Percentiles rank a stretch among this genome's conserved stretches.
Evolutionary conservation across 2,888 invertebrate genomes (phyloP).

Genomic region (Xestia xanthographa): DNA sequence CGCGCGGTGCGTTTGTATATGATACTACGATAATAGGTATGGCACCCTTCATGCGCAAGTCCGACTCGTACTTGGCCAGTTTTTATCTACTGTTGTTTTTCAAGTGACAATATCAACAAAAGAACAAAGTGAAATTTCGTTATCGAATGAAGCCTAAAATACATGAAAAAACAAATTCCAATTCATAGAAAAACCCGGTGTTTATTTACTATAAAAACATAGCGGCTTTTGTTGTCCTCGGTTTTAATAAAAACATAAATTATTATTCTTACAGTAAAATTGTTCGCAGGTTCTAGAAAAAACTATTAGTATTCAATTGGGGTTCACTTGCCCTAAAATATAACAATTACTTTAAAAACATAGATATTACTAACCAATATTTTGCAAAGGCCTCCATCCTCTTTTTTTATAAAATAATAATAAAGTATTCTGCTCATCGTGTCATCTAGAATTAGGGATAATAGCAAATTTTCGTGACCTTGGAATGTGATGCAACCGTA

Average conservation of each 20-base stretch:
- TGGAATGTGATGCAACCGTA: too few species aligned
- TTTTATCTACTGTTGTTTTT: not conserved
- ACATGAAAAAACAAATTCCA: constrained; percentile 8
- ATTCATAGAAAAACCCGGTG: constrained; percentile 14
- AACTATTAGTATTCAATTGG: not conserved
- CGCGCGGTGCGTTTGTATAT: too few species aligned
- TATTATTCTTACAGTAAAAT: not conserved
- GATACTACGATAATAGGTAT: too few species aligned
- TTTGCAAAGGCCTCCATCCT: too few species aligned
- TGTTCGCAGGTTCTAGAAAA: not conserved
- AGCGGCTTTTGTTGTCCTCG: not conserved
- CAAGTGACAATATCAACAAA: not conserved
- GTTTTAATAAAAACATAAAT: not conserved
- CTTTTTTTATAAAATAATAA: too few species aligned
- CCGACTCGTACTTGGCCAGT: too few species aligned
- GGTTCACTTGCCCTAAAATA: not conserved
- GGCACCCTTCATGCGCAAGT: too few species aligned
- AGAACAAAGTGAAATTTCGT: not conserved
- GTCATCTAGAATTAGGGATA: too few species aligned
- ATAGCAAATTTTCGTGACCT: too few species aligned
- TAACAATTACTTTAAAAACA: not conserved
- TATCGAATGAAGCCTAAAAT: not conserved
- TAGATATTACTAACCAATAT: not conserved
- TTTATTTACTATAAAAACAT: constrained; percentile 26
- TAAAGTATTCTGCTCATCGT: too few species aligned